Base-by-base conservation (phyloP, 1,140 invertebrate genomes). In the Wiebesia pumilae region DNA sequence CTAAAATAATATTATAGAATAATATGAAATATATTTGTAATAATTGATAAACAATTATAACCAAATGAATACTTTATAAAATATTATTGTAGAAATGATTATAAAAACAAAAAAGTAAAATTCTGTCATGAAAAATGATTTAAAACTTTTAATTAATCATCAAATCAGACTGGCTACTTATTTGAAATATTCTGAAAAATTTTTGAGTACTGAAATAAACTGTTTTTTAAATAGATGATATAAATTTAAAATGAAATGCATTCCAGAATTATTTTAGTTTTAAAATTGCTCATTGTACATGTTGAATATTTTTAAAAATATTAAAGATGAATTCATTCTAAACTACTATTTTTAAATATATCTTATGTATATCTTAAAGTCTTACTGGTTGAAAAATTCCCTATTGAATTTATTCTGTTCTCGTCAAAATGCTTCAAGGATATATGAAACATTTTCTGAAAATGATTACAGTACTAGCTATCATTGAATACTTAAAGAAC, bases 221-320 rank as follows among this genome's bases (percentile, higher is more conserved):
- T 69, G 65, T 69, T 4, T 69, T 69, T 69, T 69, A 69, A 69
- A 69, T 69, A 69, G 30, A 69, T 19, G 7, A 33, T 35, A 38
- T 75, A 40, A 14, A 75, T 75, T 75, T 75, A 43, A 75, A 43
- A 75, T 75, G 4, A 75, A 75, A 75, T 43, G 33, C 38, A 43
- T 75, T 43, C 71, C 38, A 75, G 21, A 75, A 75, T 75, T 75
- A 75, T 75, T 43, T 75, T 75, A 43, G 38, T 43, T 75, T 43
- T 43, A 43, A 75, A 75, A n/a, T 75, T 75, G 10, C 43, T 43
- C 30, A 75, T 43, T 43, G 12, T 69, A 69, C 16, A 69, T 14
- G 33, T 69, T 43, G 40, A 71, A 71, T 38, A 33, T 38, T 19
- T 43, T 75, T 0, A 73, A 40, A 73, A 9, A 27, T n/a, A n/a